Base-by-base conservation (phyloP, 2,113 vertebrate genomes). In the Entomyzon cyanotis region DNA sequence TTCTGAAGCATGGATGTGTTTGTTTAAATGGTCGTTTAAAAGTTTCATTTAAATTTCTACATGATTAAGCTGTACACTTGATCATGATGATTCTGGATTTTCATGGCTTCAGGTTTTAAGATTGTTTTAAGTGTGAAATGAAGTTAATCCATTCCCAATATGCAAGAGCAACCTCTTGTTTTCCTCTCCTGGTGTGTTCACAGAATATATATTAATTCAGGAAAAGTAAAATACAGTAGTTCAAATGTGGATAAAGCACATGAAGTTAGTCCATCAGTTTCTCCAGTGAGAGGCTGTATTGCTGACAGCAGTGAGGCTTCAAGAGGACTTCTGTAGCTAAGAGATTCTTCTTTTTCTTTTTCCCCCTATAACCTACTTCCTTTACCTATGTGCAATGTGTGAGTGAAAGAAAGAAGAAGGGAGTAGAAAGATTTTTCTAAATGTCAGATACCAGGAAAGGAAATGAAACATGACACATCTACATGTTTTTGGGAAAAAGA, bases 281-380 rank as follows among this genome's bases (percentile, higher is more conserved):
- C 33, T 55, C 14, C n/a, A 39, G 5, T 7, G 46, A 56, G 18
- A 6, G 17, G 3, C 15, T 88, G 33, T 58, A 21, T 39, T 5
- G 7, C 15, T 50, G 28, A 39, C 25, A 59, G 28, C 31, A 76
- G 16, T 20, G 27, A 53, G 4, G 42, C 28, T 76, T 83, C 30
- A 35, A 42, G 27, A 52, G 15, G 9, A 18, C 11, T 79, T 21
- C 44, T 85, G 16, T 14, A 79, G 8, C 27, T 78, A 62, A 59
- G 33, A 50, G 25, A 56, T 25, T 28, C 6, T 55, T 4, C 5
- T 83, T 81, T 75, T 77, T 25, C 5, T 55, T 55, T 24, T 7
- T 1, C 1, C 17, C 15, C 2, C 4, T 27, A 2, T 31, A 58
- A 74, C 8, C 22, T 50, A 8, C 9, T 62, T 44, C 30, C 10